phyloP scores from a whole-genome alignment of 2,113 vertebrate genomes.

The Callaeas wilsoni region DNA sequence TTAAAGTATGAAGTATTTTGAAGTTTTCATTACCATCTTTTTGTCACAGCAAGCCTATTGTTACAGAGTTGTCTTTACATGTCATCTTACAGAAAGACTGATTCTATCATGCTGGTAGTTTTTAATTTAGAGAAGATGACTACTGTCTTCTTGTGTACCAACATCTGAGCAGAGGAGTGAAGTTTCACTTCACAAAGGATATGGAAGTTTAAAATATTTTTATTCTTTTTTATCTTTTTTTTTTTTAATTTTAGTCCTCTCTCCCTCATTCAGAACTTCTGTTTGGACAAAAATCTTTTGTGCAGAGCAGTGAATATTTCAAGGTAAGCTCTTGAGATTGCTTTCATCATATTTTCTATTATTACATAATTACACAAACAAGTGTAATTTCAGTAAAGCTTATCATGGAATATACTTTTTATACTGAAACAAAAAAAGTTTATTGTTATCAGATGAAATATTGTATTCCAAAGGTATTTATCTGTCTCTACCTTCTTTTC shows the following conservation, averaged over 20 bases:
- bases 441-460: background rate
- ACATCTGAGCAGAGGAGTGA: background rate
- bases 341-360: background rate
- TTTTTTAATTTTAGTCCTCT: background rate
- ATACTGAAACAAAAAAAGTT: background rate
- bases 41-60: background rate
- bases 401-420: background rate
- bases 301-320: background rate
- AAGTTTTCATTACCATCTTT: background rate
- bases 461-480: background rate
- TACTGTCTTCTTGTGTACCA: background rate
- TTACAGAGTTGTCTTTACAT: background rate
- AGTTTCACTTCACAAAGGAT: background rate
- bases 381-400: background rate
- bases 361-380: background rate
- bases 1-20: background rate
- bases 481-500: background rate
- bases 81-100: background rate
- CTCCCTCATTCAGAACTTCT: background rate
- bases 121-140: background rate
- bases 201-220: background rate
- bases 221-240: accelerated
- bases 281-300: background rate
- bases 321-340: background rate
- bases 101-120: background rate